These are phyloP conservation scores for Brevipalpus yothersi DNA, from an alignment of 1,140 invertebrate genomes.

Conservation along the genomic window DNA sequence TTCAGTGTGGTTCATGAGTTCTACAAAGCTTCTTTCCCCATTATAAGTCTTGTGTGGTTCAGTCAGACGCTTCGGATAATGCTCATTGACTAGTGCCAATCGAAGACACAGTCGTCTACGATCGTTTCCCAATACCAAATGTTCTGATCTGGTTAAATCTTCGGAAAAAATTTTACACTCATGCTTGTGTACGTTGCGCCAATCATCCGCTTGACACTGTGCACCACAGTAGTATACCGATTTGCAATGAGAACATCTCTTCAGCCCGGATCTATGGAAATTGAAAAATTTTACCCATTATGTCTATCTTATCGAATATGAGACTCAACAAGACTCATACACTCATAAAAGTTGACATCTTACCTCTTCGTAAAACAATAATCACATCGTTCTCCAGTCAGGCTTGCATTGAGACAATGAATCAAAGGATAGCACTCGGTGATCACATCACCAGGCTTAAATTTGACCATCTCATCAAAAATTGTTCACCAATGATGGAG, in stretches of 20 bases:
- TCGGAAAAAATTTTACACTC: background rate
- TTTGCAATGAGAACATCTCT: background rate
- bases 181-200: background rate
- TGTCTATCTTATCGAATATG: background rate
- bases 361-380: slow-evolving; percentile 5
- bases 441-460: background rate
- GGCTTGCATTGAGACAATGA: background rate
- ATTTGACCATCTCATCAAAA: background rate
- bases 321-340: background rate
- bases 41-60: background rate
- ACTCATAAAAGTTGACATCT: background rate
- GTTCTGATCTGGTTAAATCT: background rate
- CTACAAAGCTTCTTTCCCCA: background rate
- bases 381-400: slow-evolving; percentile 2
- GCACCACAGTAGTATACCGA: background rate
- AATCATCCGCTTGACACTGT: background rate
- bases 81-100: background rate
- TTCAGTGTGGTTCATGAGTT: background rate
- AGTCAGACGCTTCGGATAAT: background rate
- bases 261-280: too few species aligned
- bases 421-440: background rate
- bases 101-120: background rate
- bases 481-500: too few species aligned
- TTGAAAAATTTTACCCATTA: too few species aligned
- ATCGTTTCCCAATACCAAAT: background rate